Evolutionary conservation across 2,888 invertebrate species (phyloP).

Genomic region (Tryphoninae sp.): DNA sequence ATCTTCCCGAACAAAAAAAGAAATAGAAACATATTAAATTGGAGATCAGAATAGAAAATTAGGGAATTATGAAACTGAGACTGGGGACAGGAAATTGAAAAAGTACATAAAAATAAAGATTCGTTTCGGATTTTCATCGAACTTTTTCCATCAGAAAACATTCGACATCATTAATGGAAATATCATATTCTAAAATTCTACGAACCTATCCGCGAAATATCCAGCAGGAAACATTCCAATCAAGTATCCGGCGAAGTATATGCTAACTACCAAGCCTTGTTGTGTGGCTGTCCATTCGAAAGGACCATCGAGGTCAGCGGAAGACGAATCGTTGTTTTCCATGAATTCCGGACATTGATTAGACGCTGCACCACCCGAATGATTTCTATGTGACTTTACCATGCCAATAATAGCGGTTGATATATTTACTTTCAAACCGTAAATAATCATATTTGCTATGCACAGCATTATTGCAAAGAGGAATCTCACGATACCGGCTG

Average conservation of each 20-base stretch:
- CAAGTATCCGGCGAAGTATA: slow-evolving; percentile 79
- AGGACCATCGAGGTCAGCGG: slow-evolving; percentile 73
- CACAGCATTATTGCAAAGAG: slow-evolving; percentile 78
- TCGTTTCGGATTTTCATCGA: too few species aligned
- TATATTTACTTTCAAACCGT: slow-evolving; percentile 78
- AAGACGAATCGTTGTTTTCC: background rate
- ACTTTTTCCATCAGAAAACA: background rate
- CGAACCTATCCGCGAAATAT: slow-evolving; percentile 78
- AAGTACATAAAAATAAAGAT: too few species aligned
- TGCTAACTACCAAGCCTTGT: slow-evolving; percentile 76
- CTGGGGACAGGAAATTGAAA: too few species aligned
- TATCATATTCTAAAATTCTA: slow-evolving; percentile 24
- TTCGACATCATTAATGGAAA: background rate
- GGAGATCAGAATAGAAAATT: background rate
- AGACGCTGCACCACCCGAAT: slow-evolving; percentile 34
- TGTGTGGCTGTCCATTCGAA: slow-evolving; percentile 76
- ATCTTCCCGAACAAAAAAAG: slow-evolving; percentile 68
- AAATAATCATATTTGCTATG: slow-evolving; percentile 79
- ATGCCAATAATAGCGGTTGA: slow-evolving; percentile 77
- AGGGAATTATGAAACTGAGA: background rate
- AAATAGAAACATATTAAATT: background rate
- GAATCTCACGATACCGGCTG: slow-evolving; percentile 73
- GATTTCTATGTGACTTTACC: slow-evolving; percentile 70
- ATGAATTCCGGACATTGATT: slow-evolving; percentile 72
- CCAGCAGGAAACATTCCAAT: slow-evolving; percentile 79